Conservation (phyloP, 92 coral and sea anemone species). For the Chrysogorgia sp. region DNA sequence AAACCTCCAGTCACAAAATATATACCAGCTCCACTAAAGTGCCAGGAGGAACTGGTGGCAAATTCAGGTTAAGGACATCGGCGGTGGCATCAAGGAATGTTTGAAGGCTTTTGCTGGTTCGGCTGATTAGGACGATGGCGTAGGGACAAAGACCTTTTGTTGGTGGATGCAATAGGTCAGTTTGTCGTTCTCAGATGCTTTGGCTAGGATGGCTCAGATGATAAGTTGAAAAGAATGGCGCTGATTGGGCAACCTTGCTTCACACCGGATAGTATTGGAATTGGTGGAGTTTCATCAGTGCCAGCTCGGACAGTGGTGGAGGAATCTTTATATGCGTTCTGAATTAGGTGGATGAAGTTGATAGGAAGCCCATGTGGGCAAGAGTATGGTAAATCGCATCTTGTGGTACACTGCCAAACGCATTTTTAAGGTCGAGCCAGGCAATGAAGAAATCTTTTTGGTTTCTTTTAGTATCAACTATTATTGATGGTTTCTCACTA, state of each 20-base stretch:
- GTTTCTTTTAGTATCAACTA: too few species aligned
- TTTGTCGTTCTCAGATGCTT: neutral
- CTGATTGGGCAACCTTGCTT: slow-evolving; percentile 33
- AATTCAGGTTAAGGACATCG: slow-evolving; percentile 1
- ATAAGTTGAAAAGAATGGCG: slow-evolving; percentile 29
- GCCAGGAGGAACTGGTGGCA: slow-evolving; percentile 11
- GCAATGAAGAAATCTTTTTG: slow-evolving; percentile 11
- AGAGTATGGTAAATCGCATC: neutral
- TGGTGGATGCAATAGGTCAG: neutral
- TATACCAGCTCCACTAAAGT: slow-evolving; percentile 9
- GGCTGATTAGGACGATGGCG: slow-evolving; percentile 27
- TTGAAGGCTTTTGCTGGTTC: slow-evolving; percentile 31
- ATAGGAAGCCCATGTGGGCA: slow-evolving; percentile 18
- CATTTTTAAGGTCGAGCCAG: slow-evolving; percentile 1
- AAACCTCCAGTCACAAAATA: slow-evolving; percentile 45
- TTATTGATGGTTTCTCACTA: too few species aligned
- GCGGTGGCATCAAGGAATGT: slow-evolving; percentile 23
- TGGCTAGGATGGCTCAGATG: neutral
- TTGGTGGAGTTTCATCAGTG: slow-evolving; percentile 3
- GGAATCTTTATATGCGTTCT: slow-evolving; percentile 17
- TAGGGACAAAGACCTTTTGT: slow-evolving; percentile 15
- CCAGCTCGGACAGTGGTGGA: slow-evolving; percentile 22
- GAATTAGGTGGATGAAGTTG: neutral
- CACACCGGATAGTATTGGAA: slow-evolving; percentile 25
- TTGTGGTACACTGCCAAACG: slow-evolving; percentile 12